Evolutionary conservation across 2,888 invertebrate species (phyloP).

Genomic region (Meiosimyza platycephala): DNA sequence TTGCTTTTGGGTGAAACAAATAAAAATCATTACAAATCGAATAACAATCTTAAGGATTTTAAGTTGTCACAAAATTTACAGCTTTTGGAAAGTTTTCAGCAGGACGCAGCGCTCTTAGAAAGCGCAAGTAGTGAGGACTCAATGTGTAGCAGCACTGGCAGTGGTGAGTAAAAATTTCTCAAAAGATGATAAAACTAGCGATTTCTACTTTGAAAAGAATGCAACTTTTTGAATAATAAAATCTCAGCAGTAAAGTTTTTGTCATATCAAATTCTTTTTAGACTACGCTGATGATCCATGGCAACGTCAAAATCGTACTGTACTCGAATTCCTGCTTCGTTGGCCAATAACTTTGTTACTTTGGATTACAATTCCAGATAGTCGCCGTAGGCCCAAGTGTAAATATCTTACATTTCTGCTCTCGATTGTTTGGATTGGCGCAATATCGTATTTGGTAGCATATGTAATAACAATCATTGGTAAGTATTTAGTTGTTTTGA

Average conservation of each 20-base stretch:
- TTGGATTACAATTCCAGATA: slow-evolving; percentile 87
- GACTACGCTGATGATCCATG: slow-evolving; percentile 42
- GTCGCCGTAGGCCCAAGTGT: slow-evolving; percentile 82
- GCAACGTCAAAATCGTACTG: slow-evolving; percentile 52
- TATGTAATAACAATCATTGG: slow-evolving; percentile 96
- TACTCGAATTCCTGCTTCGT: slow-evolving; percentile 79
- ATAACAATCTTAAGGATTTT: slow-evolving; percentile 5
- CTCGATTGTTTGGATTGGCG: slow-evolving; percentile 92
- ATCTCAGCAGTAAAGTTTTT: background rate
- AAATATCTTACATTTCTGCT: slow-evolving; percentile 87
- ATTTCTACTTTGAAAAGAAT: background rate
- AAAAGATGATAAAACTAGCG: background rate
- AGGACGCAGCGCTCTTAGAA: background rate
- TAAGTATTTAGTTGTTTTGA: slow-evolving; percentile 60
- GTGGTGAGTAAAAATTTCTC: slow-evolving; percentile 33
- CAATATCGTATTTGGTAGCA: slow-evolving; percentile 87
- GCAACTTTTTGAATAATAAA: background rate
- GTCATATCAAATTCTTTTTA: background rate
- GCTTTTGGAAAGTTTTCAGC: background rate
- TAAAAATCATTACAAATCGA: slow-evolving; percentile 33
- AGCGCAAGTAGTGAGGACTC: slow-evolving; percentile 29
- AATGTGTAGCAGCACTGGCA: slow-evolving; percentile 37
- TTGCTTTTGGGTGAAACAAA: slow-evolving; percentile 51
- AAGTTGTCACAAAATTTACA: background rate
- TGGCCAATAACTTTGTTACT: slow-evolving; percentile 87